Evolutionary conservation across 2,888 invertebrate species (phyloP).

Genomic region (Dicycla oo): DNA sequence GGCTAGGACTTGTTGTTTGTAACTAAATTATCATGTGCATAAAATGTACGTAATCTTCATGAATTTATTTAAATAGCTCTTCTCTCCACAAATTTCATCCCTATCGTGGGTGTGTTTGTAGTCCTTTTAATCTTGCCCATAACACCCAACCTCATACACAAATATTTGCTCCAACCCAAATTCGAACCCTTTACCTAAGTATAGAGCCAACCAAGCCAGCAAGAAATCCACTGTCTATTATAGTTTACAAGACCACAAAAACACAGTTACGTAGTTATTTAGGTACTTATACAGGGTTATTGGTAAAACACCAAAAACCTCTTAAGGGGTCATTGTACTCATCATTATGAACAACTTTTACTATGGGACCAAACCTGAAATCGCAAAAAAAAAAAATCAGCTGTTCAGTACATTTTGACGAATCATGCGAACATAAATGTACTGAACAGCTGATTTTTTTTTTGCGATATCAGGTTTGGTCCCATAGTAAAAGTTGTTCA

Average conservation of each 20-base stretch:
- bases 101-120: neutral
- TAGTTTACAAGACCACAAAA: slow-evolving; percentile 3
- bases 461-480: too few relatives aligned
- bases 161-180: neutral
- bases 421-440: too few relatives aligned
- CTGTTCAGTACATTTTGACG: too few relatives aligned
- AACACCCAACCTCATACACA: neutral
- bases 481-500: too few relatives aligned
- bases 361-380: too few relatives aligned
- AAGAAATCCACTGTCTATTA: neutral
- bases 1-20: slow-evolving; percentile 12
- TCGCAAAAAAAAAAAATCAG: too few relatives aligned
- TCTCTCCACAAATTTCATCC: neutral
- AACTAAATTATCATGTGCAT: slow-evolving; percentile 1
- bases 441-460: too few relatives aligned
- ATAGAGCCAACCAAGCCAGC: neutral
- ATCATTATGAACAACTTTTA: too few relatives aligned
- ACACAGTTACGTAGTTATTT: slow-evolving; percentile 1
- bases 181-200: neutral
- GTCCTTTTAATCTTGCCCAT: neutral
- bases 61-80: neutral
- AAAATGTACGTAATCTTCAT: neutral
- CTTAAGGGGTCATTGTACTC: too few relatives aligned
- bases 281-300: too few relatives aligned
- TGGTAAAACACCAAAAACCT: too few relatives aligned